Conservation (phyloP, 1,140 invertebrate genomes). For the Homalodisca vitripennis region DNA sequence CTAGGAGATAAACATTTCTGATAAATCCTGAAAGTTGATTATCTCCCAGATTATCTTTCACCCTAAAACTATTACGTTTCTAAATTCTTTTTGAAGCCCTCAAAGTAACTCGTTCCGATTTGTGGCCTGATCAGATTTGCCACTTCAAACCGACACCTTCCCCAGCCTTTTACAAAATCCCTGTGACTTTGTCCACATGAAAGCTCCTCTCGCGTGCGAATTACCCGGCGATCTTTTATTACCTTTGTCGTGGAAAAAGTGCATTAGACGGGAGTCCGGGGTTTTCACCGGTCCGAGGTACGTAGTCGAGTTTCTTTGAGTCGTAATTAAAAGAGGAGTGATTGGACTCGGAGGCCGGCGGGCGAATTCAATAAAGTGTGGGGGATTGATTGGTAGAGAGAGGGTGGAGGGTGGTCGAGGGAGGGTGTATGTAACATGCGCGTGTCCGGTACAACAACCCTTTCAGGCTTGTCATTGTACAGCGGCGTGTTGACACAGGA, state of each 20-base stretch:
- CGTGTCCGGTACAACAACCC: constrained; percentile 21
- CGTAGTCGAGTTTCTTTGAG: constrained; percentile 16
- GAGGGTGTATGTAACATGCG: neutral
- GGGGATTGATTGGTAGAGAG: constrained; percentile 2
- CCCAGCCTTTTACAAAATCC: neutral
- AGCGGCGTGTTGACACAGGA: constrained; percentile 12
- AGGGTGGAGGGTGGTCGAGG: neutral
- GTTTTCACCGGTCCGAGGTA: neutral
- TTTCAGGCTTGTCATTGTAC: constrained; percentile 4
- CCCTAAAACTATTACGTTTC: too few species aligned
- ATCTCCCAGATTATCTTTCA: too few species aligned
- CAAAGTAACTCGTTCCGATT: too few species aligned
- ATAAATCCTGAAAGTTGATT: too few species aligned
- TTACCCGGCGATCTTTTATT: neutral
- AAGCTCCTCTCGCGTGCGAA: neutral
- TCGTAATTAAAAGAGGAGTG: constrained; percentile 23
- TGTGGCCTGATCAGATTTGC: too few species aligned
- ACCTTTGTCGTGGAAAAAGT: constrained; percentile 1
- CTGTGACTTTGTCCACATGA: neutral
- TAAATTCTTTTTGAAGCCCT: too few species aligned
- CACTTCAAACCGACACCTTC: neutral
- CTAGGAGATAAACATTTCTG: too few species aligned
- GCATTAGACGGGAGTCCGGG: constrained; percentile 13
- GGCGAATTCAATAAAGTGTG: constrained; percentile 20
- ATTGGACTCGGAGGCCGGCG: constrained; percentile 20